Conservation (phyloP, 2,113 vertebrate species). For the Aptenodytes patagonicus region DNA sequence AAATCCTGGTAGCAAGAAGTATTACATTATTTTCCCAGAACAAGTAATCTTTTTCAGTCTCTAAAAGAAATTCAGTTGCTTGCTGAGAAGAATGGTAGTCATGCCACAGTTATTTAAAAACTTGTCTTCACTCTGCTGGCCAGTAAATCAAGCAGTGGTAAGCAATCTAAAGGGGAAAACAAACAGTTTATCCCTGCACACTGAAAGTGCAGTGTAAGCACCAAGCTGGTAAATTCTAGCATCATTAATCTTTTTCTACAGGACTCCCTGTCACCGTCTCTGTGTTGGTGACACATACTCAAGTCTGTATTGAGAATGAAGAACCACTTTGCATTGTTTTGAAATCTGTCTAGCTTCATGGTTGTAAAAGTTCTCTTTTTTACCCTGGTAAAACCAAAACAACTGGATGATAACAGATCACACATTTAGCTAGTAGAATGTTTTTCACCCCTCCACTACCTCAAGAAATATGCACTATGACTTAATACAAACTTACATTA, state of each 20-base stretch:
- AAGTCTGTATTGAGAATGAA: constrained; percentile 39
- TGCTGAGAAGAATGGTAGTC: constrained; percentile 39
- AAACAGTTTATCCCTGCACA: constrained; percentile 58
- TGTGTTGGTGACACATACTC: neutral
- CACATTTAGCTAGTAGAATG: neutral
- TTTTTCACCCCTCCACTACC: neutral
- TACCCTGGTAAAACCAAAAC: constrained; percentile 24
- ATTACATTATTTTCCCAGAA: neutral
- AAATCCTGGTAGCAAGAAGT: neutral
- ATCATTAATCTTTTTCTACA: constrained; percentile 70
- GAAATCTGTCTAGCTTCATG: constrained; percentile 52
- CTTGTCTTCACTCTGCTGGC: constrained; percentile 60
- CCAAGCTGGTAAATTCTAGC: constrained; percentile 35
- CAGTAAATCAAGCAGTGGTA: constrained; percentile 64
- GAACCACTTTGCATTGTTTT: constrained; percentile 52
- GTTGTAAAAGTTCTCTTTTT: neutral
- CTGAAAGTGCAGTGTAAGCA: constrained; percentile 64
- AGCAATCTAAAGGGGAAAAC: constrained; percentile 62
- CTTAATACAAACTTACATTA: constrained; percentile 14
- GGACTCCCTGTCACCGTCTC: constrained; percentile 36
- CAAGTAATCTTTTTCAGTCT: constrained; percentile 8
- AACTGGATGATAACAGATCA: constrained; percentile 14
- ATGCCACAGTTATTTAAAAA: constrained; percentile 63
- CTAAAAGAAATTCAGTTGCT: neutral
- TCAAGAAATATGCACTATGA: neutral